Base-by-base conservation (phyloP, 2,797 vertebrate species). In the Limnodromus scolopaceus region DNA sequence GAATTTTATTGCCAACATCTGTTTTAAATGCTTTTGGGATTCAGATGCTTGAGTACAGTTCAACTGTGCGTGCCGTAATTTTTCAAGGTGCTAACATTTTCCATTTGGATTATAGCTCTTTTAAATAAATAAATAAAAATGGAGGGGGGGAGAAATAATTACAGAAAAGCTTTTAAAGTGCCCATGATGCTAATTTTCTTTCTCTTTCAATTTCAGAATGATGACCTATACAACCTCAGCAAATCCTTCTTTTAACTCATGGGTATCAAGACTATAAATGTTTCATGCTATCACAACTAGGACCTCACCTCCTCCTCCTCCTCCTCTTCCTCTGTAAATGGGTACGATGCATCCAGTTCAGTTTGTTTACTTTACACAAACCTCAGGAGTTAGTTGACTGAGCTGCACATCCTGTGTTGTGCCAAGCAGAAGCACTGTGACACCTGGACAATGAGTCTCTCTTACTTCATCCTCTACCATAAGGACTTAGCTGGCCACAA, bases 341-440 rank as follows among this genome's bases (percentile, higher is more conserved):
- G 96, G 98, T 98, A 98, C 98, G 97, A 98, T 97, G 96, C 97
- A 97, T 97, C 97, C 98, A 97, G 98, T 98, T 98, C 98, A 95
- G 98, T 98, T 98, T 98, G 98, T 98, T 98, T 98, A 98, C 98
- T 98, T 98, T 97, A 96, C 96, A 98, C 97, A 98, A 98, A 98
- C 98, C 98, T 99, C 98, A 99, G 98, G 98, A 98, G 98, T 98
- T 97, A 89, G 84, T 98, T 97, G 97, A 98, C 98, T 98, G 98
- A 98, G 98, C 98, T 97, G 98, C 98, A 98, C 97, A 95, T 97
- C 98, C 97, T 94, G 45, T 91, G 97, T 98, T 98, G 98, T 98
- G 98, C 98, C 98, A 98, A 98, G 98, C 98, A 97, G 97, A 97
- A 98, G 98, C 98, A 98, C 98, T 98, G 98, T 98, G 98, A 99